phyloP scores from a whole-genome alignment of 2,888 invertebrate genomes.

The Oscheius sp. region DNA sequence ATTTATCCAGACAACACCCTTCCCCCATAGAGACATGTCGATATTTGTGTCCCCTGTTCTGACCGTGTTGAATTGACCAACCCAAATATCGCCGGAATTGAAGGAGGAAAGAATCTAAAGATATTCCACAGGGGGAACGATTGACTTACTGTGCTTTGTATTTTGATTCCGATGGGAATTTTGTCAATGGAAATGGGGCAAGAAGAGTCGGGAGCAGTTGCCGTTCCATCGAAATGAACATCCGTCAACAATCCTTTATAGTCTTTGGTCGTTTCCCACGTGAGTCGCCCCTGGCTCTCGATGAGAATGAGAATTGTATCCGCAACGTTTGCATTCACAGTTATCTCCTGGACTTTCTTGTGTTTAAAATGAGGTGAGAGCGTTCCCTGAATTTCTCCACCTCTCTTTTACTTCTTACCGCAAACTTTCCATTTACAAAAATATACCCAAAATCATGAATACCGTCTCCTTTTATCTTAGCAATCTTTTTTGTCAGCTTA shows the following conservation, averaged over 20 bases:
- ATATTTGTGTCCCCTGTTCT: slow-evolving; percentile 46
- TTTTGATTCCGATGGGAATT: not conserved
- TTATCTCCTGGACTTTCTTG: slow-evolving; percentile 1
- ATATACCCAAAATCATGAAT: slow-evolving; percentile 49
- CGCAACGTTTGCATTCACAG: slow-evolving; percentile 11
- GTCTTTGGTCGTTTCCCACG: slow-evolving; percentile 73
- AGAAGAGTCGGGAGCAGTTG: not conserved
- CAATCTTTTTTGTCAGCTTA: slow-evolving; percentile 1
- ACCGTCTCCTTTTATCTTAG: slow-evolving; percentile 5
- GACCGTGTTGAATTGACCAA: slow-evolving; percentile 30
- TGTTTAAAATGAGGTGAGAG: slow-evolving; percentile 24
- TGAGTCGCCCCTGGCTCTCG: slow-evolving; percentile 85
- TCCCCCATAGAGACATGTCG: slow-evolving; percentile 46
- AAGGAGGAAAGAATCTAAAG: not conserved
- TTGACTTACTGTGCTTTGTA: not conserved
- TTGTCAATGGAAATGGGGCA: slow-evolving; percentile 27
- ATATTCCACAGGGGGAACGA: not conserved
- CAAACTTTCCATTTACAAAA: slow-evolving; percentile 35
- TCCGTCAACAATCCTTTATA: slow-evolving; percentile 30
- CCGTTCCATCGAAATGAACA: slow-evolving; percentile 5
- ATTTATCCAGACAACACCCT: slow-evolving; percentile 74
- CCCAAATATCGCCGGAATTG: slow-evolving; percentile 31
- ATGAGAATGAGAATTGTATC: slow-evolving; percentile 71
- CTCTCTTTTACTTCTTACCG: slow-evolving; percentile 22
- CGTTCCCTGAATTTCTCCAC: slow-evolving; percentile 15